Conservation (phyloP, 2,888 invertebrate species). For the Ceratothoa steindachneri region DNA sequence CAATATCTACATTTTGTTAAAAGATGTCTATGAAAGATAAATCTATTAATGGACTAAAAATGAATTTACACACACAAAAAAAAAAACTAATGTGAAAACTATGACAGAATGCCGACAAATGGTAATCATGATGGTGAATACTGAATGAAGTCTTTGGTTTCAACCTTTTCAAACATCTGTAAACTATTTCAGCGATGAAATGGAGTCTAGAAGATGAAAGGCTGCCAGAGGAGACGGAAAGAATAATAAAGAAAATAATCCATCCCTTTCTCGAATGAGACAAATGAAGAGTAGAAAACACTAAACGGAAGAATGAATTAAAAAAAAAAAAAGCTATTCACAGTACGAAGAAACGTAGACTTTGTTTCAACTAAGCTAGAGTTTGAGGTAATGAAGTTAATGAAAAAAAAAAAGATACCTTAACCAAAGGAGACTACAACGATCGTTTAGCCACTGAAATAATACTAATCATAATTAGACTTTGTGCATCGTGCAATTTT, state of each 20-base stretch:
- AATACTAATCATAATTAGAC: neutral
- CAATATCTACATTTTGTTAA: neutral
- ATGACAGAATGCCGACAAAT: neutral
- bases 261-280: too few relatives aligned
- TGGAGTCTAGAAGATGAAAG: too few relatives aligned
- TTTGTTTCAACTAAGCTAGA: neutral
- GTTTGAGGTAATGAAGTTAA: neutral
- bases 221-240: too few relatives aligned
- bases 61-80: neutral
- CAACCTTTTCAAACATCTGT: neutral
- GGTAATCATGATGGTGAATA: conserved; percentile 4
- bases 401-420: neutral
- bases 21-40: too few relatives aligned
- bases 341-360: neutral
- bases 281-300: too few relatives aligned
- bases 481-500: neutral
- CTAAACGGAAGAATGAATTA: neutral
- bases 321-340: neutral
- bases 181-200: too few relatives aligned
- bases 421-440: too few relatives aligned
- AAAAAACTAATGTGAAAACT: neutral
- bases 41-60: too few relatives aligned
- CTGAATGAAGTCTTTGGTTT: conserved; percentile 7
- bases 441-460: too few relatives aligned
- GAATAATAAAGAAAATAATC: too few relatives aligned